These are phyloP conservation scores for Pocillopora grandis DNA, from an alignment of 92 coral and sea anemone genomes.

Conservation along the genomic window DNA sequence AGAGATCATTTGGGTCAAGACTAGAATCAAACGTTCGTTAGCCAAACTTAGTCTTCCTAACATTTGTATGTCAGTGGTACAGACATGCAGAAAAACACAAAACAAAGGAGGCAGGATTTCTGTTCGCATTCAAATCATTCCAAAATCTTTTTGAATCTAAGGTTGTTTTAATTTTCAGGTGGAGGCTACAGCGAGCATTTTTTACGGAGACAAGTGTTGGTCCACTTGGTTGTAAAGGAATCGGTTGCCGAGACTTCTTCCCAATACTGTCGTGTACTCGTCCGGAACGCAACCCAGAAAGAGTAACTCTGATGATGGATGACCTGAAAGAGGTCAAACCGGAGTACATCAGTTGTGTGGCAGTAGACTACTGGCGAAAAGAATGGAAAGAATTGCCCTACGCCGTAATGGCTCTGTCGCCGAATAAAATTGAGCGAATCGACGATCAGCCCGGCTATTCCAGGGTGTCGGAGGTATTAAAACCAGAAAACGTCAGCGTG, in stretches of 20 bases:
- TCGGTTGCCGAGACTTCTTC: conserved; percentile 65
- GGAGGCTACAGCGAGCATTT: conserved; percentile 75
- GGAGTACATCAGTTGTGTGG: conserved; percentile 71
- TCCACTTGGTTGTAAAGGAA: conserved; percentile 60
- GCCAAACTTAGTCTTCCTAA: too few relatives aligned
- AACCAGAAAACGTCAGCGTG: conserved; percentile 50
- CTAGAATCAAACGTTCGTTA: too few relatives aligned
- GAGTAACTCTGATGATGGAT: conserved; percentile 45
- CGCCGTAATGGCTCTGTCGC: conserved; percentile 58
- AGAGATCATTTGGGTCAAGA: too few relatives aligned
- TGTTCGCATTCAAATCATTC: too few relatives aligned
- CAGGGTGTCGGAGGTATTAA: conserved; percentile 30
- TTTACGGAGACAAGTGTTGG: conserved; percentile 63
- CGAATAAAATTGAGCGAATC: conserved; percentile 59
- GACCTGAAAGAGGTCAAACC: conserved; percentile 47
- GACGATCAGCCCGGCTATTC: conserved; percentile 56
- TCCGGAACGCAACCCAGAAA: conserved; percentile 11
- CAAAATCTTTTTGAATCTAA: too few relatives aligned
- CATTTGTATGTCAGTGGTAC: too few relatives aligned
- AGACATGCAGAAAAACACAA: too few relatives aligned
- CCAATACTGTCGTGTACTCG: conserved; percentile 52
- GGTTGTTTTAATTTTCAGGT: conserved; percentile 25
- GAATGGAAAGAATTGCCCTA: conserved; percentile 40
- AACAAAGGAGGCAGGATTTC: too few relatives aligned
- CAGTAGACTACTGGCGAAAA: conserved; percentile 66